Conservation (phyloP, 2,797 vertebrate species). For the Pagetopsis macropterus region DNA sequence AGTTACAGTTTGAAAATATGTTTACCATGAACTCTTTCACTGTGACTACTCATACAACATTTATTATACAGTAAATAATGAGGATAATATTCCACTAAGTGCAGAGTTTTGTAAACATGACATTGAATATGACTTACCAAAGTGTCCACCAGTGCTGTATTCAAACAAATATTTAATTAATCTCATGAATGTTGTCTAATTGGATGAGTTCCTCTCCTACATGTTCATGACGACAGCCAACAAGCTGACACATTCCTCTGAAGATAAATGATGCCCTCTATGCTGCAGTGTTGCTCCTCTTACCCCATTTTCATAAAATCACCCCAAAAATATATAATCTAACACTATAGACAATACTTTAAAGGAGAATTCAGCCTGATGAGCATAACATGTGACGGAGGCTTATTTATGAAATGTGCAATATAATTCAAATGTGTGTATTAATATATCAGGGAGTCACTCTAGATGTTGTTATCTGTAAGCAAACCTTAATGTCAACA, state of each 20-base stretch:
- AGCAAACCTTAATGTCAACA: not conserved
- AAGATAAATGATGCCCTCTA: not conserved
- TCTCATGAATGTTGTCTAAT: not conserved
- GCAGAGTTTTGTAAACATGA: not conserved
- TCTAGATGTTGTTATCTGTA: not conserved
- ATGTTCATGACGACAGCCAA: not conserved
- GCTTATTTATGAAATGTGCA: not conserved
- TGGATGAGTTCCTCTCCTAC: not conserved
- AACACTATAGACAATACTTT: not conserved
- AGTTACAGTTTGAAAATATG: conserved; percentile 7
- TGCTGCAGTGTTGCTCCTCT: not conserved
- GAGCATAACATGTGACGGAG: not conserved
- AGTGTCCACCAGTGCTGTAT: not conserved
- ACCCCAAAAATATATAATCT: not conserved
- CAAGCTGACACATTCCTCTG: not conserved
- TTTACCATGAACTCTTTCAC: conserved; percentile 9
- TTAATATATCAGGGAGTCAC: not conserved
- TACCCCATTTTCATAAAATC: not conserved
- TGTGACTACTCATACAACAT: not conserved
- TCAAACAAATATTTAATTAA: not conserved
- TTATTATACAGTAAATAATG: not conserved
- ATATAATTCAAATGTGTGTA: not conserved
- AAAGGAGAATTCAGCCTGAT: not conserved
- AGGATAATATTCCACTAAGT: not conserved
- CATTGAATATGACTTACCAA: not conserved